These are phyloP conservation scores for Pseudomyrmex sp. DNA, from an alignment of 1,140 invertebrate genomes.

Conservation along the genomic window DNA sequence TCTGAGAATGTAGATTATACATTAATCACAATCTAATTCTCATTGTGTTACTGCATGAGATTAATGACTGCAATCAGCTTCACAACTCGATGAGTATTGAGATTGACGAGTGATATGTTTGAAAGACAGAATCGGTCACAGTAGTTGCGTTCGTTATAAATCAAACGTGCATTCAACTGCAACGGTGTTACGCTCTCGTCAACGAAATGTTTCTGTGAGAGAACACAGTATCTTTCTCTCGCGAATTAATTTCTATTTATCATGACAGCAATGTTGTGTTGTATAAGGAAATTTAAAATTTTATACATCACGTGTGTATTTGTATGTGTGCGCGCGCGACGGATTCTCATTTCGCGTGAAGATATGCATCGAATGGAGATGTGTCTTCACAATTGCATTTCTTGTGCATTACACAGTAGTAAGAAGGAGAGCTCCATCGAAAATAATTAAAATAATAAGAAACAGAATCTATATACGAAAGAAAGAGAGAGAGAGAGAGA, in stretches of 20 bases:
- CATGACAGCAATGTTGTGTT: not conserved
- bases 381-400: conserved; percentile 21
- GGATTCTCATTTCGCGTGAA: not conserved
- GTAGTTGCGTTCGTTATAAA: conserved; percentile 28
- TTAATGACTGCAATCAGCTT: not conserved
- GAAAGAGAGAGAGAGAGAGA: not conserved
- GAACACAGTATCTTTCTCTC: not conserved
- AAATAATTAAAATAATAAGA: conserved; percentile 19
- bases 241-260: not conserved
- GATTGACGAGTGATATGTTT: not conserved
- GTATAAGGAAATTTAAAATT: too few species aligned
- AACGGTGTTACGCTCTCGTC: conserved; percentile 8
- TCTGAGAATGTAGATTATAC: conserved; percentile 7
- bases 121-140: conserved; percentile 8
- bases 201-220: conserved; percentile 3
- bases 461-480: not conserved
- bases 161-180: conserved; percentile 8
- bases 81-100: not conserved
- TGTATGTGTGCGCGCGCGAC: not conserved
- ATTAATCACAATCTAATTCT: conserved; percentile 20
- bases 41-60: not conserved
- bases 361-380: not conserved
- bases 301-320: too few species aligned
- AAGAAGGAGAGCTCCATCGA: conserved; percentile 40
- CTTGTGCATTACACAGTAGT: conserved; percentile 29